phyloP scores from a whole-genome alignment of 2,888 invertebrate genomes.

The Syrista parreyssii region DNA sequence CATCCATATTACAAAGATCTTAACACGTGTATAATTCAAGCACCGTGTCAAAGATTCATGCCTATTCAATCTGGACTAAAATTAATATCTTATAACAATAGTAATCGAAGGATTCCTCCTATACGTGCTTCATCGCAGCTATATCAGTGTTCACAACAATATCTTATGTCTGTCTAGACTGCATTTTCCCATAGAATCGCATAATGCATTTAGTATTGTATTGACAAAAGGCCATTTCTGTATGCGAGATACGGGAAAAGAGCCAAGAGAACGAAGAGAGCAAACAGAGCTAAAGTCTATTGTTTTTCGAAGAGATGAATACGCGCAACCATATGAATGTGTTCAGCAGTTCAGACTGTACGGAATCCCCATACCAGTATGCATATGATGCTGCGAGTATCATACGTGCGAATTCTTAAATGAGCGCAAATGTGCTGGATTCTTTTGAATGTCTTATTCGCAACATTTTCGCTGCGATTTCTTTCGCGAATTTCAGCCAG shows the following conservation, averaged over 20 bases:
- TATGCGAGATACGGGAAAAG: constrained; percentile 2
- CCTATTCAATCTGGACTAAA: not conserved
- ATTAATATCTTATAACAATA: not conserved
- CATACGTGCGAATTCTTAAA: not conserved
- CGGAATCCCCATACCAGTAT: not conserved
- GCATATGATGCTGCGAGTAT: not conserved
- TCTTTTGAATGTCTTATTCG: not conserved
- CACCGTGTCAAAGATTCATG: not conserved
- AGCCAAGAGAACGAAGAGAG: constrained; percentile 1
- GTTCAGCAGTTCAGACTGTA: not conserved
- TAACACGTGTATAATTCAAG: not conserved
- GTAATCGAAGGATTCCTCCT: not conserved
- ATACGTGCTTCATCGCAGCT: not conserved
- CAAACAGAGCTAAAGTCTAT: constrained; percentile 24
- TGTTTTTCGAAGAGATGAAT: constrained; percentile 42
- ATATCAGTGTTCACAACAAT: not conserved
- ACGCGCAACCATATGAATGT: constrained; percentile 30
- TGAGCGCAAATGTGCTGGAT: not conserved
- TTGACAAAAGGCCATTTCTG: not conserved
- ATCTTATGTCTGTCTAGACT: not conserved
- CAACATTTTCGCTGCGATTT: not conserved
- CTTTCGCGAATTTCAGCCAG: not conserved
- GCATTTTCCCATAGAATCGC: constrained; percentile 36
- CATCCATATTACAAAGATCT: not conserved
- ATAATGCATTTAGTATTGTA: constrained; percentile 31